Evolutionary conservation across 2,888 invertebrate species (phyloP).

Genomic region (Scaptodrosophila latifasciaeformis): DNA sequence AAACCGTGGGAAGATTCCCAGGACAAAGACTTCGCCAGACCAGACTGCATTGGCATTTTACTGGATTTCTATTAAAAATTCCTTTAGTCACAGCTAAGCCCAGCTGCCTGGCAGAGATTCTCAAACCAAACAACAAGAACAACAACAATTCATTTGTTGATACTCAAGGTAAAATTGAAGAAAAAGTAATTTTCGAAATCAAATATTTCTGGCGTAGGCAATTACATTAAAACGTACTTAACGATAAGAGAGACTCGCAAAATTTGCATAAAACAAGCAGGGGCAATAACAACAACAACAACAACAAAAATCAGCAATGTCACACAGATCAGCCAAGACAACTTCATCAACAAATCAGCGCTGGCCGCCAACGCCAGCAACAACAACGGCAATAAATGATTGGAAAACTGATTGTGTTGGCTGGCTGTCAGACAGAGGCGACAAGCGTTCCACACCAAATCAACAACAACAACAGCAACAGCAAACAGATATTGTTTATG

Average conservation of each 20-base stretch:
- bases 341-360: slow-evolving; percentile 65
- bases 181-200: slow-evolving; percentile 5
- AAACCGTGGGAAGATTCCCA: slow-evolving; percentile 68
- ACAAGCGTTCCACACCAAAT: neutral
- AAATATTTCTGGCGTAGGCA: slow-evolving; percentile 51
- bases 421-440: slow-evolving; percentile 10
- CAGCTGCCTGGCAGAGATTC: slow-evolving; percentile 22
- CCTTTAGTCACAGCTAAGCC: slow-evolving; percentile 47
- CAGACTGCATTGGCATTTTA: slow-evolving; percentile 43
- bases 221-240: slow-evolving; percentile 58
- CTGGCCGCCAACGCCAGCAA: slow-evolving; percentile 36
- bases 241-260: slow-evolving; percentile 7
- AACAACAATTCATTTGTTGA: no score
- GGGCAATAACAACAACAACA: neutral
- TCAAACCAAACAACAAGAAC: no score
- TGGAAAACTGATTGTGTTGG: slow-evolving; percentile 20
- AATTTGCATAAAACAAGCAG: slow-evolving; percentile 53
- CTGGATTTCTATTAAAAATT: slow-evolving; percentile 38
- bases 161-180: no score
- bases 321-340: slow-evolving; percentile 38
- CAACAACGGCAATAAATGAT: neutral
- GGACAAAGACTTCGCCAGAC: slow-evolving; percentile 40
- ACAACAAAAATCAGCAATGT: no score
- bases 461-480: neutral
- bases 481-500: slow-evolving; percentile 6